A percentile compares a stretch with the other conserved stretches of the same genome.
These are phyloP conservation scores for Pelodytes ibericus DNA, from an alignment of 2,797 vertebrate species.

Conservation along the genomic window DNA sequence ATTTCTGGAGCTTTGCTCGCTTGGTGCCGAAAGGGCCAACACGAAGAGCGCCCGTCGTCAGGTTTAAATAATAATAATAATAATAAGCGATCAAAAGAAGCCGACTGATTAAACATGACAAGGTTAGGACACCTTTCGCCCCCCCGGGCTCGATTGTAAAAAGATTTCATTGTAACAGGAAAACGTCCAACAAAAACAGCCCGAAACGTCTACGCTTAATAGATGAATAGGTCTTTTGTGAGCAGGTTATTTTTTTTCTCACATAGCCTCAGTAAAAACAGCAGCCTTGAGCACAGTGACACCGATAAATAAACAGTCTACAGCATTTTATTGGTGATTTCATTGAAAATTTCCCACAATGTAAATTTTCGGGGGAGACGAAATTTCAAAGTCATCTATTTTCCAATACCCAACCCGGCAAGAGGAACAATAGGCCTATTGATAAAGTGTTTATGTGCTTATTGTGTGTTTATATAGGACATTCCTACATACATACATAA, in stretches of 20 bases:
- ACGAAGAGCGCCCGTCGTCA: no score
- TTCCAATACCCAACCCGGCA: no score
- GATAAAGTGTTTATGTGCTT: no score
- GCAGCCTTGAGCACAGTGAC: not conserved
- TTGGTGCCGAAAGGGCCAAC: no score
- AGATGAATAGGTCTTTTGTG: slow-evolving; percentile 44
- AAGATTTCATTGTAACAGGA: slow-evolving; percentile 33
- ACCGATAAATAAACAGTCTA: slow-evolving; percentile 32
- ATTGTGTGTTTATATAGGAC: no score
- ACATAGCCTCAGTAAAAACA: slow-evolving; percentile 40
- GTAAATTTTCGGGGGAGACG: slow-evolving; percentile 15
- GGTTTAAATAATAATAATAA: no score
- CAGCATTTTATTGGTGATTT: slow-evolving; percentile 35
- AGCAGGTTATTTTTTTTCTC: slow-evolving; percentile 11
- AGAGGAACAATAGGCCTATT: no score
- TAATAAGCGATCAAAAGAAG: slow-evolving; percentile 8
- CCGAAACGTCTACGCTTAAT: not conserved
- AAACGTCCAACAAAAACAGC: slow-evolving; percentile 21
- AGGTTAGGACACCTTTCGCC: not conserved
- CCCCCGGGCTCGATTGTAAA: slow-evolving; percentile 27
- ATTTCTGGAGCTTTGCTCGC: no score
- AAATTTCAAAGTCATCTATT: not conserved
- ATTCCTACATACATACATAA: no score
- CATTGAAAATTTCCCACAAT: slow-evolving; percentile 24
- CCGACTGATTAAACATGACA: slow-evolving; percentile 21